A percentile compares a stretch with the other conserved stretches of the same genome.
Evolutionary conservation across 92 coral and sea anemone species (phyloP).

Genomic region (Muricea muricata): DNA sequence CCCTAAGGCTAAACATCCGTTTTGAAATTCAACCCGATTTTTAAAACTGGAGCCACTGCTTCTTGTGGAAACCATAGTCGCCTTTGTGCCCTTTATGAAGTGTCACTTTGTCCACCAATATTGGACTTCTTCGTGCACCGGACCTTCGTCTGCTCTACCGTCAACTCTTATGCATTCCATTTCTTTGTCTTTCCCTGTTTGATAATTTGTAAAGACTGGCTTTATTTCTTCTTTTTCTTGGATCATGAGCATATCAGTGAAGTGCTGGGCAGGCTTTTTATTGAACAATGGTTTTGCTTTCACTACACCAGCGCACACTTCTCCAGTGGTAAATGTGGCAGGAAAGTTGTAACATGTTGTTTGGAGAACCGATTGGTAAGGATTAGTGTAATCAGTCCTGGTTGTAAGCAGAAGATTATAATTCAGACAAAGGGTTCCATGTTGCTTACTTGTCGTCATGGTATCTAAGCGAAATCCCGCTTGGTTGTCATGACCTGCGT

Average conservation of each 20-base stretch:
- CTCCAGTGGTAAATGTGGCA: slow-evolving; percentile 53
- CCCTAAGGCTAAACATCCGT: slow-evolving; percentile 57
- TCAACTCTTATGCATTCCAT: slow-evolving; percentile 56
- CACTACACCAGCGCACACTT: slow-evolving; percentile 48
- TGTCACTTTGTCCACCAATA: slow-evolving; percentile 55
- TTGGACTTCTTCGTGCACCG: slow-evolving; percentile 40
- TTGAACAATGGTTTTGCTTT: slow-evolving; percentile 39
- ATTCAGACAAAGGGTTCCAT: slow-evolving; percentile 38
- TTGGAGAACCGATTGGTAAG: slow-evolving; percentile 45
- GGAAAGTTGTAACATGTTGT: slow-evolving; percentile 41
- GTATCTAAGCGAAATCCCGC: slow-evolving; percentile 30
- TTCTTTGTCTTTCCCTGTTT: slow-evolving; percentile 44
- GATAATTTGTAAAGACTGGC: slow-evolving; percentile 23
- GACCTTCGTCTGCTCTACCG: slow-evolving; percentile 72
- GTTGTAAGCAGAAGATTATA: slow-evolving; percentile 65
- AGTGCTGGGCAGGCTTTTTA: slow-evolving; percentile 57
- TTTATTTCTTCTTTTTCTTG: slow-evolving; percentile 29
- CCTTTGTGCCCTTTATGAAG: slow-evolving; percentile 18
- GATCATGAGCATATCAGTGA: slow-evolving; percentile 62
- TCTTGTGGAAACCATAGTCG: slow-evolving; percentile 50
- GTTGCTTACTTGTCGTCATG: slow-evolving; percentile 52
- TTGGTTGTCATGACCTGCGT: slow-evolving; percentile 28
- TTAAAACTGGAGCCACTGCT: slow-evolving; percentile 48
- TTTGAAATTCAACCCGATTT: slow-evolving; percentile 55
- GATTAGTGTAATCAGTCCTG: slow-evolving; percentile 66